Conservation (phyloP, 2,113 vertebrate species). For the Aptenodytes patagonicus region DNA sequence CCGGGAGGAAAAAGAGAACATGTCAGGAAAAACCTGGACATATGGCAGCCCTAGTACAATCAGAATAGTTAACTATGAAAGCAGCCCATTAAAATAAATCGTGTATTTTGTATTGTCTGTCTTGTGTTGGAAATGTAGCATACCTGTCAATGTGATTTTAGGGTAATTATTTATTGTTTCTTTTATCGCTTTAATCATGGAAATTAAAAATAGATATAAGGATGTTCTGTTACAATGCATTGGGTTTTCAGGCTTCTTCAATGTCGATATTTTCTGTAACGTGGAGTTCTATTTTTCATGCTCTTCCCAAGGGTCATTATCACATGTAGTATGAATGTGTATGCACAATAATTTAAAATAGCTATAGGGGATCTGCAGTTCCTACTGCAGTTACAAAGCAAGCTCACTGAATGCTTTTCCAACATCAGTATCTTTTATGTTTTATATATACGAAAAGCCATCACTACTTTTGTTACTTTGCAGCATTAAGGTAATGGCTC, state of each 20-base stretch:
- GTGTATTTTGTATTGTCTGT: slow-evolving; percentile 7
- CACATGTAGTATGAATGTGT: background rate
- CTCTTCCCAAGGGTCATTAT: background rate
- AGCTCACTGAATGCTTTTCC: background rate
- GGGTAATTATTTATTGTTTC: background rate
- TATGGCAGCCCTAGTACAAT: background rate
- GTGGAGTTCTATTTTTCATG: background rate
- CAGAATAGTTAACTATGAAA: slow-evolving; percentile 2
- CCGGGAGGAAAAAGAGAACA: background rate
- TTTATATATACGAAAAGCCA: background rate
- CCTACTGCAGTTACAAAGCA: background rate
- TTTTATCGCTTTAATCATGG: background rate
- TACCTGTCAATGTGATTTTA: slow-evolving; percentile 36
- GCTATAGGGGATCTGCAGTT: background rate
- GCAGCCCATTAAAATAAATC: slow-evolving; percentile 29
- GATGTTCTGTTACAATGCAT: background rate
- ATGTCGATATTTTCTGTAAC: background rate
- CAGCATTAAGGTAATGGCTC: background rate
- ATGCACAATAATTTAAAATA: background rate
- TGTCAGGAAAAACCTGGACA: background rate
- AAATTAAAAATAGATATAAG: background rate
- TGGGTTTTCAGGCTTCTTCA: background rate
- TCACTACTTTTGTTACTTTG: background rate
- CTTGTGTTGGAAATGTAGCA: slow-evolving; percentile 28
- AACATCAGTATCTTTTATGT: background rate